Evolutionary conservation across 2,113 vertebrate genomes (phyloP), one percentile per base, ranked within the genome.

Genomic region (Rhodinocichla rosea): DNA sequence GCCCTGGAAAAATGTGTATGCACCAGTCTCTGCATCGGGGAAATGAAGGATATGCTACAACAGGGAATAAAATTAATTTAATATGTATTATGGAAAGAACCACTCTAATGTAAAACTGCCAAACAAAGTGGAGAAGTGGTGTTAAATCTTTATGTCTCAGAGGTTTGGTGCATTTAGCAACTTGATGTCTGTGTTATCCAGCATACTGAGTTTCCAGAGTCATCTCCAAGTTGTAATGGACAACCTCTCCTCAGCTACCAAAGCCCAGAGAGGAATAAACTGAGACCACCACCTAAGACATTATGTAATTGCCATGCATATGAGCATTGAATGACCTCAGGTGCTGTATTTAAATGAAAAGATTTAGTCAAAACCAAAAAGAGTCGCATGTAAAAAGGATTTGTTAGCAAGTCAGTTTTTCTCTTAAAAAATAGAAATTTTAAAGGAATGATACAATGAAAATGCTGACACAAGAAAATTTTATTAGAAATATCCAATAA

Each of bases 1-100:
- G 71, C 45, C 84, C 78, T 95, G 71, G 76, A 94, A 86, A 89
- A 95, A 55, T 68, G 59, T 73, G 70, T 64, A 26, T 94, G 78
- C 74, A 91, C 55, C 78, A 79, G 40, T 74, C 85, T 90, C 93
- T 77, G 90, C 90, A 81, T 63, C 47, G 16, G 79, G 83, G 52
- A 88, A 88, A 81, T 37, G 68, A 87, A 92, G 40, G 37, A 27
- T 91, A 79, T 53, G 77, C 73, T 83, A 71, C 85, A 92, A 68
- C 9, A 67, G 94, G 90, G 88, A 94, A 89, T 86, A 86, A 90
- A 96, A 83, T 27, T 1, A 74, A 74, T 86, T 67, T 86, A 65
- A 74, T 85, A 50, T n/a, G 22, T 75, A 63, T 74, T 93, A 80
- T 26, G 35, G 57, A 50, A 75, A 95, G 79, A 92, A 77, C 35